Evolutionary conservation across 1,140 invertebrate species (phyloP), one percentile per base, ranked within the genome.

Genomic region (Propsilocerus akamusi): DNA sequence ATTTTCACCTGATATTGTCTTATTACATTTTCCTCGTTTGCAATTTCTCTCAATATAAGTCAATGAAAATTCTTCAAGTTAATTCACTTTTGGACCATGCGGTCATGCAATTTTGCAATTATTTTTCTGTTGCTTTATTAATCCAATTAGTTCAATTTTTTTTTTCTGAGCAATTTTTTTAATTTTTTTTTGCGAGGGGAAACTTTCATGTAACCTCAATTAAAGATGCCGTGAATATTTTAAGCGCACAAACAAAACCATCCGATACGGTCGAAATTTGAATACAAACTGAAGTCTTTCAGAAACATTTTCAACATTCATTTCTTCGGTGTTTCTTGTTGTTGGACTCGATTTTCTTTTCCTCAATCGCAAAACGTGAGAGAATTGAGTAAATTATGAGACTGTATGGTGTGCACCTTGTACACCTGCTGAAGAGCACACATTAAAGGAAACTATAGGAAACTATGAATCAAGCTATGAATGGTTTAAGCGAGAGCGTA

Each of bases 211-310:
- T 14, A 20, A 41, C 28, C 28, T n/a, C 28, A 10, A 41, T 41
- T 20, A 41, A 17, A 17, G 14, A 5, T 20, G 34, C 14, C 17
- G 34, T 17, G 14, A 17, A 12, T 17, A 7, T 41, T 20, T 41
- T 20, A 41, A n/a, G n/a, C n/a, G n/a, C n/a, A n/a, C n/a, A n/a
- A n/a, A n/a, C n/a, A n/a, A 20, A 41, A 7, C n/a, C 34, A 17
- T 20, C 34, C 17, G 34, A 41, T 41, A 41, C 34, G 17, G 14
- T 41, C 34, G 34, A 41, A 41, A 41, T 41, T 41, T 41, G 34
- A 41, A 41, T 41, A 17, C 10, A 41, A 10, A 41, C 34, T 41
- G 34, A 41, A 30, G n/a, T 11, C 28, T 30, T 30, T 30, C 8
- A 14, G 34, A 41, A 20, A 20, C 11, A 30, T 10, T 12, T 12